Percentiles rank a stretch among this genome's conserved stretches.
These are phyloP conservation scores for Tinea pellionella DNA, from an alignment of 2,888 invertebrate genomes.

Conservation along the genomic window DNA sequence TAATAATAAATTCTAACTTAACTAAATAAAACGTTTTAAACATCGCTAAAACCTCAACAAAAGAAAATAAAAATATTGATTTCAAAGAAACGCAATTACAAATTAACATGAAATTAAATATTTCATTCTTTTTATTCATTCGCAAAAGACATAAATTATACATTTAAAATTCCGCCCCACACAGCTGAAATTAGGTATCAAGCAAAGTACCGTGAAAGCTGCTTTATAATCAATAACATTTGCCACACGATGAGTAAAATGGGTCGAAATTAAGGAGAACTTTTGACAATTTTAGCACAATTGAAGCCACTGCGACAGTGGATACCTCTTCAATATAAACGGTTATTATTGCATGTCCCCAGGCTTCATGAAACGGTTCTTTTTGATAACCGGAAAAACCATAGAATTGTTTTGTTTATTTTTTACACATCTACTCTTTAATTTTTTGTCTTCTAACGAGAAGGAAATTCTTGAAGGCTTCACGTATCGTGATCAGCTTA, in stretches of 20 bases:
- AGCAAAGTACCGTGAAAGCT: constrained; percentile 14
- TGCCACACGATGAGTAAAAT: constrained; percentile 1
- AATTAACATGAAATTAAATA: no score
- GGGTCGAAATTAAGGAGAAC: constrained; percentile 12
- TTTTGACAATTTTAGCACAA: constrained; percentile 15
- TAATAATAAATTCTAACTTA: no score
- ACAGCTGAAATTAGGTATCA: constrained; percentile 3
- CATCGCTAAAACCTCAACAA: no score
- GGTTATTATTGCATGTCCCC: constrained; percentile 15
- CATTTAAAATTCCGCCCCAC: neutral
- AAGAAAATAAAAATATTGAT: no score
- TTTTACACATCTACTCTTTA: neutral
- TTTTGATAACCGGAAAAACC: constrained; percentile 11
- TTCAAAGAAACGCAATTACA: no score
- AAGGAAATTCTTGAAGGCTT: no score
- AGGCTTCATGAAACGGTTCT: constrained; percentile 13
- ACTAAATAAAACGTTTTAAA: no score
- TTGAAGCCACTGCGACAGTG: neutral
- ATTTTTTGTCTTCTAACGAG: neutral
- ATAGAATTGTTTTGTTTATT: neutral
- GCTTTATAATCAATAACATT: constrained; percentile 10
- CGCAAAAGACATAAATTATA: constrained; percentile 2
- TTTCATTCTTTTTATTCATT: neutral
- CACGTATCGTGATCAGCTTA: no score
- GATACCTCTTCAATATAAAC: constrained; percentile 2